phyloP scores from a whole-genome alignment of 2,888 invertebrate genomes.

The Andrena haemorrhoa region DNA sequence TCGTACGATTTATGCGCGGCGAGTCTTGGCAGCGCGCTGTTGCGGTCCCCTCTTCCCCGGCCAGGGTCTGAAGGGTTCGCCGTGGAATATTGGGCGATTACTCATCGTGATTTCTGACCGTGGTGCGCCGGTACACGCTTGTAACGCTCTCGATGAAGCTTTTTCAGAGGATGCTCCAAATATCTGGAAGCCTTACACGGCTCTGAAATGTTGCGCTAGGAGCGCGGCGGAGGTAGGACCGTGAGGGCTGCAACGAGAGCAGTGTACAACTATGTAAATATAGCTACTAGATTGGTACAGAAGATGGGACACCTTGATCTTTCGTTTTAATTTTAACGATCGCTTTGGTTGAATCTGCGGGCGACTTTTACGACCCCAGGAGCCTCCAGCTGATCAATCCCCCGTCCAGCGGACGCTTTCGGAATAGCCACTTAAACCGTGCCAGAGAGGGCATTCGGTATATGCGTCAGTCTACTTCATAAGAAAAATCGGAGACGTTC shows the following conservation, averaged over 20 bases:
- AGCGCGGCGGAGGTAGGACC: too few relatives aligned
- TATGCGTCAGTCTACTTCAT: neutral
- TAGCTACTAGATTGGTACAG: too few relatives aligned
- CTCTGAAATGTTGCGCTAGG: too few relatives aligned
- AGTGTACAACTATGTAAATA: too few relatives aligned
- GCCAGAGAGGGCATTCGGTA: constrained; percentile 19
- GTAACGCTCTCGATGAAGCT: neutral
- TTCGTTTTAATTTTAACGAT: neutral
- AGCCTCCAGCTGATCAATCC: constrained; percentile 6
- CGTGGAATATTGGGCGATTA: constrained; percentile 21
- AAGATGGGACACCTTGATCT: neutral
- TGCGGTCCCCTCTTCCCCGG: neutral
- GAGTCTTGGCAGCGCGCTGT: neutral
- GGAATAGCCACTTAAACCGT: constrained; percentile 15
- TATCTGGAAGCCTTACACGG: neutral
- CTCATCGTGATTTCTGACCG: neutral
- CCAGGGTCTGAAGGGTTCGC: neutral
- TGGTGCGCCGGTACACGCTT: neutral
- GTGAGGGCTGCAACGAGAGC: too few relatives aligned
- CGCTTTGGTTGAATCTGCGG: neutral
- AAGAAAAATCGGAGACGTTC: constrained; percentile 60
- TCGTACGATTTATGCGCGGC: constrained; percentile 58
- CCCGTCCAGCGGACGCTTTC: neutral
- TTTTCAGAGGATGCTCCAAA: neutral
- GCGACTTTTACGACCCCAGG: neutral